phyloP scores from a whole-genome alignment of 2,888 invertebrate genomes.

The Cephus pygmeus region DNA sequence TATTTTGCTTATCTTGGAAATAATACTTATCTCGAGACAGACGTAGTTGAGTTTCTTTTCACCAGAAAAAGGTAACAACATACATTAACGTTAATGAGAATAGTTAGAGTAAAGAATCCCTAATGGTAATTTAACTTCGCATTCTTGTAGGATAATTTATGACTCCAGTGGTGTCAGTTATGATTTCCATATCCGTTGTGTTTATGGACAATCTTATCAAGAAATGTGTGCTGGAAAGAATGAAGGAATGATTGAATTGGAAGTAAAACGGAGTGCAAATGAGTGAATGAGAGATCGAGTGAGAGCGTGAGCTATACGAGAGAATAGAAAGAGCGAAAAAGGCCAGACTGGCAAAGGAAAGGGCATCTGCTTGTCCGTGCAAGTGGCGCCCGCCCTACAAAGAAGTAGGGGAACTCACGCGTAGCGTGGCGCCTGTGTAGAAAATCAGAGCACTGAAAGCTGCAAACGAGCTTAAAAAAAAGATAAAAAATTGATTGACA shows the following conservation, averaged over 20 bases:
- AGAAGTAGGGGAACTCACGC: neutral
- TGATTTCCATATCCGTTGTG: neutral
- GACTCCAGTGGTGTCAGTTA: neutral
- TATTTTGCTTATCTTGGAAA: neutral
- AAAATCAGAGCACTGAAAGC: neutral
- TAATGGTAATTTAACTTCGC: neutral
- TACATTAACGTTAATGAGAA: neutral
- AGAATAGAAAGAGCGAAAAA: neutral
- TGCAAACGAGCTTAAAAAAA: neutral
- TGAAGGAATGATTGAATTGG: neutral
- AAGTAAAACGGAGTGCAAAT: neutral
- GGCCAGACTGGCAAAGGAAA: neutral
- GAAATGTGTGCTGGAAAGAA: neutral
- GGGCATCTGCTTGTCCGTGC: neutral
- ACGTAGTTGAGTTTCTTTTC: neutral
- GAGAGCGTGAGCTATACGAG: neutral
- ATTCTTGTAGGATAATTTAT: neutral
- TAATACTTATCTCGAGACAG: neutral
- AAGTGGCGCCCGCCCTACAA: neutral
- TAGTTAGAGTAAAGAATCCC: neutral
- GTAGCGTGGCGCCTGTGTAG: neutral
- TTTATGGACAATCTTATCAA: neutral
- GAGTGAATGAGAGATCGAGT: neutral
- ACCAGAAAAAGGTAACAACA: neutral
- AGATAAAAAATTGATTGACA: neutral